Evolutionary conservation across 1,140 invertebrate genomes (phyloP), one percentile per base, ranked within the genome.

Genomic region (Himalopsyche phryganea): DNA sequence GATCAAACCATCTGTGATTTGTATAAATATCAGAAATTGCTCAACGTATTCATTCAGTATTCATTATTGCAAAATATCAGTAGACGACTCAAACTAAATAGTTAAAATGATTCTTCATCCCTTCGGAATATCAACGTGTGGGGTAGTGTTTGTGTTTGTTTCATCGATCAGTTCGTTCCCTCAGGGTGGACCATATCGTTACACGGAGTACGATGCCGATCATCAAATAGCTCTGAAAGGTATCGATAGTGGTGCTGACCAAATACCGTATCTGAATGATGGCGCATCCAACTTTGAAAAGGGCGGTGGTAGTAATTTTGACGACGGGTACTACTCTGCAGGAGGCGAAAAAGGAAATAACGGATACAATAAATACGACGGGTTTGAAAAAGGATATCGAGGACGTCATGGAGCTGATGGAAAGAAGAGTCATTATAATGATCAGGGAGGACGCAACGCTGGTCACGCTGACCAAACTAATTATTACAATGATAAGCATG

Each of bases 381-480:
- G 68, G 2, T 77, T 75, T 36, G 80, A 80, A 18, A 74, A 82
- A 60, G 80, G 76, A 14, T 47, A 69, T 1, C 73, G 76, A 61
- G 69, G 69, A 1, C 68, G 74, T 57, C 72, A 75, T 46, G 69
- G 69, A 45, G 68, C 72, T 18, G 68, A 73, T 57, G 69, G 74
- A 54, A 56, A 76, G 11, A 76, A 76, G 50, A 73, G 72, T 13
- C 71, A 73, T 54, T 76, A 74, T 52, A 75, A 75, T 46, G 50
- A 69, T 13, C 47, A 67, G 2, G 75, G 70, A 13, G 67, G 66
- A 4, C 67, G 71, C 11, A 76, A 76, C 50, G 57, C 66, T 9
- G 73, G 68, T 0, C 61, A 67, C 17, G 70, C 71, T 6, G 69
- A 80, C 42, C 68, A 74, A 47, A 70, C 66, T 18, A 69, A 71